Conservation (phyloP, 1,140 invertebrate species). For the Onthophagus taurus region DNA sequence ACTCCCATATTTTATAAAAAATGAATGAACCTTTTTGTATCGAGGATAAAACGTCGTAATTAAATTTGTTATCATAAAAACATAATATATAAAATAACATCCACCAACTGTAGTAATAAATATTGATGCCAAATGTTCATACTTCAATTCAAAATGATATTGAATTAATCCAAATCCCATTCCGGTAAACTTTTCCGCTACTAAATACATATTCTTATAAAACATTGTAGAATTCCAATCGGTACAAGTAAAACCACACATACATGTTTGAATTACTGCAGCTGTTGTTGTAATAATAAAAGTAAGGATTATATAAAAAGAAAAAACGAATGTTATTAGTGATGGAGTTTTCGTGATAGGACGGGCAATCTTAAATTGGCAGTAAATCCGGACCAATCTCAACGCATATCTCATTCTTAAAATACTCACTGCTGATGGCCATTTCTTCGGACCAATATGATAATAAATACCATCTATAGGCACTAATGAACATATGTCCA, state of each 20-base stretch:
- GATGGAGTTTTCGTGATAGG: background rate
- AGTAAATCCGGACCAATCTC: conserved; percentile 1
- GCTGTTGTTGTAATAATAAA: background rate
- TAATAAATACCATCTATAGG: conserved; percentile 3
- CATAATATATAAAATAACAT: too few species aligned
- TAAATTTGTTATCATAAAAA: too few species aligned
- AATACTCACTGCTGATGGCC: too few species aligned
- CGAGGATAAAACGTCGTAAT: background rate
- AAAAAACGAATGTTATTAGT: background rate
- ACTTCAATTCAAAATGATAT: background rate
- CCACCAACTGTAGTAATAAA: background rate
- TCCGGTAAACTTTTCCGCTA: background rate
- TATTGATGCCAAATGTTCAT: background rate
- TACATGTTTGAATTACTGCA: background rate
- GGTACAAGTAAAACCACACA: background rate
- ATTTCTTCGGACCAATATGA: too few species aligned
- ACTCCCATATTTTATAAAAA: background rate
- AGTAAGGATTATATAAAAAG: background rate
- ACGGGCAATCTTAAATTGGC: background rate
- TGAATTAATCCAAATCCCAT: background rate
- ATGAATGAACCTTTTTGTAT: background rate
- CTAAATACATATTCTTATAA: background rate
- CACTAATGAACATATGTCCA: background rate
- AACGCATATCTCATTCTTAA: conserved; percentile 4
- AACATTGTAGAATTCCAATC: too few species aligned